phyloP scores from a whole-genome alignment of 2,113 vertebrate genomes.

The Hippolais icterina region DNA sequence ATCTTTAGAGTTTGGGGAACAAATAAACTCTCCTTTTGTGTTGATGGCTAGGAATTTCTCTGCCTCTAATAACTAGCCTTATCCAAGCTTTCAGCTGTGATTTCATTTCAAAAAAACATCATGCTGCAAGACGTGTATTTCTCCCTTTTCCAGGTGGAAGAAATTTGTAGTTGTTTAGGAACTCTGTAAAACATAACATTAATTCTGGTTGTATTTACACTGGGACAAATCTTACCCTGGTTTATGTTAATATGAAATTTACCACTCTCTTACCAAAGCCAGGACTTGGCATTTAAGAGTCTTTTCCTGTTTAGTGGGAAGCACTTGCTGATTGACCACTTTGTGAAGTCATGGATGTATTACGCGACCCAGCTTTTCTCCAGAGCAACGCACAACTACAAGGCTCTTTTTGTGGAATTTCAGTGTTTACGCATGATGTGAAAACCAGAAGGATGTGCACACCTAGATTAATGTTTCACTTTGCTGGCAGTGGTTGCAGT shows the following conservation, averaged over 20 bases:
- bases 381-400: neutral
- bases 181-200: neutral
- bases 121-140: neutral
- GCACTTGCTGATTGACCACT: neutral
- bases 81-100: neutral
- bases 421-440: neutral
- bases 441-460: constrained; percentile 6
- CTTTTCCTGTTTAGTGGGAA: neutral
- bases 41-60: neutral
- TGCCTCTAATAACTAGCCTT: neutral
- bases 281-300: neutral
- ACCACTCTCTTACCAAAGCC: neutral
- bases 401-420: constrained; percentile 2
- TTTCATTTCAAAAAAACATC: neutral
- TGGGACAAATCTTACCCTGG: neutral
- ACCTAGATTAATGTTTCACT: constrained; percentile 5
- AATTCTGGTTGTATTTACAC: neutral
- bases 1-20: neutral
- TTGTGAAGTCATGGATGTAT: neutral
- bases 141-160: neutral
- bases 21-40: neutral
- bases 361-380: neutral
- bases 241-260: neutral
- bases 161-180: neutral
- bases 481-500: constrained; percentile 15